phyloP scores from a whole-genome alignment of 2,888 invertebrate species.

The Trypoxylon attenuatum region DNA sequence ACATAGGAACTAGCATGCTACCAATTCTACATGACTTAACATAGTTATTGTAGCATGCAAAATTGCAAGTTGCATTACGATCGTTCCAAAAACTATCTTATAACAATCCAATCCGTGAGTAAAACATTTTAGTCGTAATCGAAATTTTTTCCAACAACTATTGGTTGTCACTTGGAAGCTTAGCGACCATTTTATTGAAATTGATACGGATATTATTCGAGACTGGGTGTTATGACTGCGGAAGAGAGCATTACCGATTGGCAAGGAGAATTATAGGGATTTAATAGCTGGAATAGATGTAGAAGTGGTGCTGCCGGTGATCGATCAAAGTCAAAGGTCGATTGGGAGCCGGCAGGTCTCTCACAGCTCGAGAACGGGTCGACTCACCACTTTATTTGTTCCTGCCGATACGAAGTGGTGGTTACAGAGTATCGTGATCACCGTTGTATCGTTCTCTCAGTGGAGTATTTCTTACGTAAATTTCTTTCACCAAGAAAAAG shows the following conservation, averaged over 20 bases:
- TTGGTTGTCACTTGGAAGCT: neutral
- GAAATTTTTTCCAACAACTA: neutral
- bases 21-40: too few species aligned
- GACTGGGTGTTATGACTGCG: neutral
- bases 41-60: too few species aligned
- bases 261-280: conserved; percentile 37
- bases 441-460: conserved; percentile 8
- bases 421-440: conserved; percentile 43
- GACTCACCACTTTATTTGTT: conserved; percentile 51
- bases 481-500: conserved; percentile 12
- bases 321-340: conserved; percentile 61
- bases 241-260: conserved; percentile 15
- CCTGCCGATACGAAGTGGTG: conserved; percentile 47
- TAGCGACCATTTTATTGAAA: conserved; percentile 2
- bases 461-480: conserved; percentile 34
- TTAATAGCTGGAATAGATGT: conserved; percentile 47
- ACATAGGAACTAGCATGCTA: neutral
- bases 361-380: conserved; percentile 33
- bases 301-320: conserved; percentile 27
- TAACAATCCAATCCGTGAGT: too few species aligned
- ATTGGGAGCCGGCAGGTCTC: conserved; percentile 48
- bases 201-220: conserved; percentile 8
- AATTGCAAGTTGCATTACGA: too few species aligned
- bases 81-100: too few species aligned
- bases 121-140: too few species aligned